A percentile compares a stretch with the other conserved stretches of the same genome.
Conservation (phyloP, 2,797 vertebrate species). For the Zalophus californianus region DNA sequence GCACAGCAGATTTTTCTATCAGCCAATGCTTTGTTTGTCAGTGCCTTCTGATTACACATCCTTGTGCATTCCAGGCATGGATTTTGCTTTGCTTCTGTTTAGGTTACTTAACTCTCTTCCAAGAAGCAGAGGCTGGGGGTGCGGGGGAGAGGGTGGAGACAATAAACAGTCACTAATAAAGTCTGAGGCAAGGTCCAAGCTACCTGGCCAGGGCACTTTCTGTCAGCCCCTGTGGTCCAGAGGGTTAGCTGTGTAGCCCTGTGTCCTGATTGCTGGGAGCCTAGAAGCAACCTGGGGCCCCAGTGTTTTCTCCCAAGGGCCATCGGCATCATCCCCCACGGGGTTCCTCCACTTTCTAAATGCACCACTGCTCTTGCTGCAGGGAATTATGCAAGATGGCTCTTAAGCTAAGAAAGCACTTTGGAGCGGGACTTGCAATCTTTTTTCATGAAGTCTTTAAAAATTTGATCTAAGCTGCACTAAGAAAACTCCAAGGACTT, state of each 20-base stretch:
- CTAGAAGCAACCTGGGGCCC: constrained; percentile 69
- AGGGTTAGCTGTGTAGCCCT: constrained; percentile 74
- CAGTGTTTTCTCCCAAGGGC: constrained; percentile 76
- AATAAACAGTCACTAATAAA: not conserved
- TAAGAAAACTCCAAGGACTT: constrained; percentile 85
- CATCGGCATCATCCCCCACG: constrained; percentile 70
- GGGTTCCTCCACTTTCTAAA: constrained; percentile 74
- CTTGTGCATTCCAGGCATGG: constrained; percentile 59
- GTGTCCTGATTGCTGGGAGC: constrained; percentile 61
- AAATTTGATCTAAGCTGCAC: constrained; percentile 70
- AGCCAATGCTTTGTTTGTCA: constrained; percentile 72
- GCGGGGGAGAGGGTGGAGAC: not conserved
- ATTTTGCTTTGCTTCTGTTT: constrained; percentile 74
- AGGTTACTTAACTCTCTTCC: constrained; percentile 71
- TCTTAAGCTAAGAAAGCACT: constrained; percentile 86
- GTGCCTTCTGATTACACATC: constrained; percentile 67
- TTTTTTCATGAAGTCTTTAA: constrained; percentile 78
- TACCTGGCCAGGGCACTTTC: constrained; percentile 53
- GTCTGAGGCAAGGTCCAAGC: not conserved
- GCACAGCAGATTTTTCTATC: constrained; percentile 63
- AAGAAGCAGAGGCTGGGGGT: constrained; percentile 33
- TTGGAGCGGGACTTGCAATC: constrained; percentile 72
- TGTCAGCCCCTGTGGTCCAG: constrained; percentile 2
- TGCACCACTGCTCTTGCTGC: not conserved
- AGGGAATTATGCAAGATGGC: constrained; percentile 62